Evolutionary conservation across 2,888 invertebrate species (phyloP), one percentile per base, ranked within the genome.

Genomic region (Lasiommata megera): DNA sequence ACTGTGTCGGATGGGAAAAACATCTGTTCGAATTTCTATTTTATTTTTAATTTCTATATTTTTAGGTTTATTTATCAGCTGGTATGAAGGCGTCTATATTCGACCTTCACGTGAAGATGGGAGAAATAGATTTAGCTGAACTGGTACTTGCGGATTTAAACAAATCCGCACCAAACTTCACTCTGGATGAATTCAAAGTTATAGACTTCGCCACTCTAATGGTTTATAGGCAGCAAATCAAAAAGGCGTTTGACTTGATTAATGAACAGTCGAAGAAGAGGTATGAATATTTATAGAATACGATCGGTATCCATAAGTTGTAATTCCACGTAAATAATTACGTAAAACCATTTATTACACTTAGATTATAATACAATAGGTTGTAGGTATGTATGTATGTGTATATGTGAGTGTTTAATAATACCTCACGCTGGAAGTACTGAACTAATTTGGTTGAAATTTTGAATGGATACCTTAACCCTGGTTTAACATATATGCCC

Each of bases 21-120:
- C n/a, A n/a, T n/a, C n/a, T n/a, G n/a, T n/a, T n/a, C n/a, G n/a
- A n/a, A n/a, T n/a, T n/a, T n/a, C n/a, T n/a, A n/a, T n/a, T n/a
- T n/a, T n/a, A n/a, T n/a, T n/a, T n/a, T n/a, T n/a, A n/a, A n/a
- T n/a, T n/a, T n/a, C n/a, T n/a, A n/a, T n/a, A 34, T 41, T 63
- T 63, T 0, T 68, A 91, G 91, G 79, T 94, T 1, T 82, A 89
- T 37, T 76, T 92, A 28, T 93, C 94, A 63, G 89, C 93, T 0
- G 95, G 94, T 1, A 94, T 95, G 93, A 91, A 93, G 68, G 92
- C 94, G 0, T 82, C 92, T 1, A 88, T 94, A 47, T 92, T 95
- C 62, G 92, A 94, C 62, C 74, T 93, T 3, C 92, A 93, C 74
- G 89, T 93, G 3, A 92, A 92, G 70, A 77, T 89, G 0, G 92